phyloP scores from a whole-genome alignment of 1,140 invertebrate genomes.

The Papilio glaucus region DNA sequence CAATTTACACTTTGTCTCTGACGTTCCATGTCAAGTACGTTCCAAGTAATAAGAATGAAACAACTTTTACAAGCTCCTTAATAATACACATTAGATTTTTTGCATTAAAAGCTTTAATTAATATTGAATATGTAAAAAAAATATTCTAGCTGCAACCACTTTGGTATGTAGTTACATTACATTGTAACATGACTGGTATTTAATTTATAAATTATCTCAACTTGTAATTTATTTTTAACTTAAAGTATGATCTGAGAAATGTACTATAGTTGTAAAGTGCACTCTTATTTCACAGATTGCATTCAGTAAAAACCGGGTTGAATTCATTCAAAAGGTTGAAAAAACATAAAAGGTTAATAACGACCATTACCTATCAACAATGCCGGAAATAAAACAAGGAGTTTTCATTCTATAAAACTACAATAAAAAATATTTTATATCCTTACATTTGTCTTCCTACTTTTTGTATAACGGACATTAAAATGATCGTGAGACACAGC shows the following conservation, averaged over 20 bases:
- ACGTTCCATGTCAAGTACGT: background rate
- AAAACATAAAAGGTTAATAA: slow-evolving; percentile 17
- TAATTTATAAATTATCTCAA: background rate
- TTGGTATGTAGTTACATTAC: background rate
- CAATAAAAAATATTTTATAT: slow-evolving; percentile 1
- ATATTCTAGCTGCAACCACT: background rate
- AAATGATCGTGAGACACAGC: background rate
- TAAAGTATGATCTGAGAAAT: background rate
- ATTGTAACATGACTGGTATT: background rate
- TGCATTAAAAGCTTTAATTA: background rate
- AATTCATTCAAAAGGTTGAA: background rate
- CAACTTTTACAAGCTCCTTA: background rate
- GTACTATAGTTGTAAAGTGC: background rate
- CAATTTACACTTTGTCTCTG: background rate
- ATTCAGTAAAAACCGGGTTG: background rate
- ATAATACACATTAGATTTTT: background rate
- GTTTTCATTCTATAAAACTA: background rate
- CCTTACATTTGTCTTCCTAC: background rate
- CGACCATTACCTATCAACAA: slow-evolving; percentile 1
- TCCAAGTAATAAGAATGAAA: background rate
- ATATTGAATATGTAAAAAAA: background rate
- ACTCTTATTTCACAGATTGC: background rate
- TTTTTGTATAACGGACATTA: background rate
- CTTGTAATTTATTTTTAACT: background rate
- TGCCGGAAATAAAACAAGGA: slow-evolving; percentile 12